phyloP scores from a whole-genome alignment of 2,797 vertebrate genomes.

The Anguilla anguilla region DNA sequence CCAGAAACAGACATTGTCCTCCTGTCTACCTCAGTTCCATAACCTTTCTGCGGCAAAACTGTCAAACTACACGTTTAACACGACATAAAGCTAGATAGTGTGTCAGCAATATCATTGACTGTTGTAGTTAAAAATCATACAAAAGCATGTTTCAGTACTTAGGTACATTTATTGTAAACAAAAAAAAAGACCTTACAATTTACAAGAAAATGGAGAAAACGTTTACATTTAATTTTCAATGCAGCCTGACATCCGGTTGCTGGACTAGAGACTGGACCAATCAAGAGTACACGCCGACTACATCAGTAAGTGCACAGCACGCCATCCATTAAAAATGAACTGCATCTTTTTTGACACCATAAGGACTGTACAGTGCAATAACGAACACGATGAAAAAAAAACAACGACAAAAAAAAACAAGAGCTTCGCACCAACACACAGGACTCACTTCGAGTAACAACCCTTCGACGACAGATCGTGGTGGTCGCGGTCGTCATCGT shows the following conservation, averaged over 20 bases:
- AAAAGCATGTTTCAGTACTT: constrained; percentile 55
- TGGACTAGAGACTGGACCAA: constrained; percentile 76
- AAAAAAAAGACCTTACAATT: constrained; percentile 71
- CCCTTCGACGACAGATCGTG: constrained; percentile 63
- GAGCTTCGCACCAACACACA: constrained; percentile 70
- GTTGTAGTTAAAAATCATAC: not conserved
- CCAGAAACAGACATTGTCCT: no score
- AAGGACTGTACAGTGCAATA: constrained; percentile 84
- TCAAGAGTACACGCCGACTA: constrained; percentile 70
- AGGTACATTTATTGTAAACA: constrained; percentile 85
- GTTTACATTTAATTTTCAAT: constrained; percentile 71
- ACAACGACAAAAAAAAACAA: constrained; percentile 27
- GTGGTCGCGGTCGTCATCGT: constrained; percentile 1
- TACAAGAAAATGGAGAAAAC: constrained; percentile 76
- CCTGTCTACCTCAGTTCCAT: not conserved
- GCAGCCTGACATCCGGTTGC: constrained; percentile 74
- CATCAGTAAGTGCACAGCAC: constrained; percentile 79
- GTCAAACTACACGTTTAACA: not conserved
- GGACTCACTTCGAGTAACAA: constrained; percentile 74
- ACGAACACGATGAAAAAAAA: constrained; percentile 81
- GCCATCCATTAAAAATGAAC: constrained; percentile 60
- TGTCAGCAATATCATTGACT: not conserved
- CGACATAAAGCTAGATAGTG: not conserved
- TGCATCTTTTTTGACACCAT: constrained; percentile 67
- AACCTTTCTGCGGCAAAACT: not conserved